Evolutionary conservation across 2,888 invertebrate species (phyloP), one percentile per base, ranked within the genome.

Genomic region (Drosophila paranaensis): DNA sequence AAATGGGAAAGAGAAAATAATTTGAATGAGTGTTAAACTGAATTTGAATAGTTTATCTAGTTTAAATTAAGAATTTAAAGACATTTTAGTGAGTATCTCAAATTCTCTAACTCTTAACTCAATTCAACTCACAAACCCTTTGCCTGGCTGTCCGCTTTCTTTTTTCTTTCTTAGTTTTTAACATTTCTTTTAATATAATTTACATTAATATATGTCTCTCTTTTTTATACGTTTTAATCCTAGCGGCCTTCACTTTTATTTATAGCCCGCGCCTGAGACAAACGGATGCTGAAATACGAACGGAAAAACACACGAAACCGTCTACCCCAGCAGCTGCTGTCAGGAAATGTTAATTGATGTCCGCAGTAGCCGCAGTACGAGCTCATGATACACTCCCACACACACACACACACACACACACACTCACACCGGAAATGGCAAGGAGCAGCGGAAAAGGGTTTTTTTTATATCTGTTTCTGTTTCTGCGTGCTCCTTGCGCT

Each of bases 301-400:
- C 54, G 54, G 54, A 40, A 40, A 33, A 13, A 37, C 39, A 35
- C 54, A 30, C 8, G 70, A 61, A 33, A 42, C 51, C 48, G 14
- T n/a, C 56, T 57, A 33, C 30, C 30, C 65, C 76, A 66, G 66
- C 81, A 58, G 73, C 88, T 84, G 73, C 88, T 84, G 85, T 78
- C 88, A 50, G 58, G 60, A 25, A 51, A 70, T 79, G 74, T 61
- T 74, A 88, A 82, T 88, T 79, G 80, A 70, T 79, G 70, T 77
- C 67, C 62, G 63, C 67, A 82, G 71, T 40, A 40, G 45, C 70
- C 79, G 53, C 74, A 69, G 65, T 65, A 64, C 51, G 51, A 55
- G 68, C 72, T 50, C 60, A 60, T 68, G 71, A 79, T 65, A 33
- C 45, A 69, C 68, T 50, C 43, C 67, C 55, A 62, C 35, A 50